A percentile compares a stretch with the other conserved stretches of the same genome.
Evolutionary conservation across 2,797 vertebrate genomes (phyloP).

Genomic region (Cyclopterus lumpus): DNA sequence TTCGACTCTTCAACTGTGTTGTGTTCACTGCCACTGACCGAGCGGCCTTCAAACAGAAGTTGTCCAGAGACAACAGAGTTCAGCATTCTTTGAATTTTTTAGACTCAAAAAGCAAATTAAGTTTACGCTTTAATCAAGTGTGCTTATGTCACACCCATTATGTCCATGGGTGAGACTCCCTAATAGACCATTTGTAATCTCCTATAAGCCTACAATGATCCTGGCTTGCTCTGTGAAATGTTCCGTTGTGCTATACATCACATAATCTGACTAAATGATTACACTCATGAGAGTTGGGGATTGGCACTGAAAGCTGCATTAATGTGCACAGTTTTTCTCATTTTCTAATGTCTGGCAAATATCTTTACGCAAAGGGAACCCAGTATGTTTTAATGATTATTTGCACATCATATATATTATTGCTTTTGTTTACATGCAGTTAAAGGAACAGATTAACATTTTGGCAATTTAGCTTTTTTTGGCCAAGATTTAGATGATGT

Average conservation of each 20-base stretch:
- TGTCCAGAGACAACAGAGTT: not conserved
- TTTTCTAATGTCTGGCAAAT: not conserved
- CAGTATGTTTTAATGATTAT: not conserved
- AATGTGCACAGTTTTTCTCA: not conserved
- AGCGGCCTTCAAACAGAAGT: not conserved
- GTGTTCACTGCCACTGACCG: not conserved
- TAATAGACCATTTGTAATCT: slow-evolving; percentile 23
- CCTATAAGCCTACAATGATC: not conserved
- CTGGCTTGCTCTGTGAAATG: slow-evolving; percentile 6
- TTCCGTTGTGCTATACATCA: slow-evolving; percentile 8
- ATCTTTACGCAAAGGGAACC: not conserved
- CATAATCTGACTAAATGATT: slow-evolving; percentile 28
- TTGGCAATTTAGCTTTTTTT: not conserved
- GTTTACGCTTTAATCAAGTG: not conserved
- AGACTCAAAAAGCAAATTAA: not conserved
- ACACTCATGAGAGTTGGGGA: not conserved
- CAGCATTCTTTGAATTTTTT: not conserved
- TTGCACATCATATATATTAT: not conserved
- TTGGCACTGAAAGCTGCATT: not conserved
- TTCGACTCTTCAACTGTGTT: not conserved
- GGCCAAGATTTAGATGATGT: not conserved
- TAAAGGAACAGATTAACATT: slow-evolving; percentile 1
- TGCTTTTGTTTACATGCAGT: not conserved
- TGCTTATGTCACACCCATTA: not conserved
- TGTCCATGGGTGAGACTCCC: not conserved